Conservation (phyloP, 1,140 invertebrate genomes). For the Scaptomyza graminum region DNA sequence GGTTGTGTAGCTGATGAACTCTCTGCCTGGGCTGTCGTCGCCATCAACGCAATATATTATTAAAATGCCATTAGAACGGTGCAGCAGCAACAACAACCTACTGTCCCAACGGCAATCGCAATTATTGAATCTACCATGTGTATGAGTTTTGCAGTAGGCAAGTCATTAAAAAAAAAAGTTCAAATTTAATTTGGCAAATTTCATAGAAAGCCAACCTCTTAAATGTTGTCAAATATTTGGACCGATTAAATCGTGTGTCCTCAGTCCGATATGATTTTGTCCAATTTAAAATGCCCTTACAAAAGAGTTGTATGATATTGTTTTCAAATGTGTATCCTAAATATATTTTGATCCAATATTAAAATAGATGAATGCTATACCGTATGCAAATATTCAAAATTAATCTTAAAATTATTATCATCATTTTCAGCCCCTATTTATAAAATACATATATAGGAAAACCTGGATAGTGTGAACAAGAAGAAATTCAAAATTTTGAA, state of each 20-base stretch:
- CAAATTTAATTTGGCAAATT: slow-evolving; percentile 18
- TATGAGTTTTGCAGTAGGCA: neutral
- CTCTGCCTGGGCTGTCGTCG: slow-evolving; percentile 59
- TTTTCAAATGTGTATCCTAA: neutral
- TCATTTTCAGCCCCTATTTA: too few species aligned
- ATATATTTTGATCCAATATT: too few species aligned
- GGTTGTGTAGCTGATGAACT: slow-evolving; percentile 27
- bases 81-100: slow-evolving; percentile 23
- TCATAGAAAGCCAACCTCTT: slow-evolving; percentile 42
- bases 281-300: slow-evolving; percentile 4
- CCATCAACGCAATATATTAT: slow-evolving; percentile 78
- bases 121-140: slow-evolving; percentile 63
- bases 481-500: too few species aligned
- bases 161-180: slow-evolving; percentile 16
- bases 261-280: slow-evolving; percentile 35
- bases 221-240: slow-evolving; percentile 74
- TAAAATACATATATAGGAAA: too few species aligned
- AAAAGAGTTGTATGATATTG: neutral
- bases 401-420: too few species aligned
- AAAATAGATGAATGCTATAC: too few species aligned
- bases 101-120: slow-evolving; percentile 69
- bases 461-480: too few species aligned
- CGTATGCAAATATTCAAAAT: too few species aligned
- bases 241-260: slow-evolving; percentile 64
- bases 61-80: slow-evolving; percentile 78